These are phyloP conservation scores for Hemistola chrysoprasaria DNA, from an alignment of 2,888 invertebrate species.

Conservation along the genomic window DNA sequence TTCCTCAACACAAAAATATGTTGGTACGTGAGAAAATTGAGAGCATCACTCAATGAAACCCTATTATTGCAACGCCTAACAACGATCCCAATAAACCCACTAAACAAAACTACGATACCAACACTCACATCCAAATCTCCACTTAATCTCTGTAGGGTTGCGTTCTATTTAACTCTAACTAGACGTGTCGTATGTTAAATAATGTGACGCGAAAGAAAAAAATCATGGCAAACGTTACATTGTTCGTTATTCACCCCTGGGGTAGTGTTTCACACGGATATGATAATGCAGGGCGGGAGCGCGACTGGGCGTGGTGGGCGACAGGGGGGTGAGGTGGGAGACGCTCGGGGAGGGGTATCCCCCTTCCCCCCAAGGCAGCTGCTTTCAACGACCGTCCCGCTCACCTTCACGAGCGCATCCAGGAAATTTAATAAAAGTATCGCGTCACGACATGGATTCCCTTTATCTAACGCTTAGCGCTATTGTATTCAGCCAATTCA, in stretches of 20 bases:
- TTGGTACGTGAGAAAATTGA: constrained; percentile 10
- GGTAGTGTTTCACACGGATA: constrained; percentile 69
- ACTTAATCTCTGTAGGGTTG: constrained; percentile 62
- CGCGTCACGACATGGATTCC: constrained; percentile 44
- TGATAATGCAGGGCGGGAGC: constrained; percentile 53
- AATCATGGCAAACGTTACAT: constrained; percentile 64
- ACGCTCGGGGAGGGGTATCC: constrained; percentile 38
- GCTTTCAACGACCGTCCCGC: constrained; percentile 43
- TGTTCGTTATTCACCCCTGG: constrained; percentile 63
- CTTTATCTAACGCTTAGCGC: constrained; percentile 40
- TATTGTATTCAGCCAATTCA: constrained; percentile 24
- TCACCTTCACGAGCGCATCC: constrained; percentile 56
- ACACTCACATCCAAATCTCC: constrained; percentile 61
- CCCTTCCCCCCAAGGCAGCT: constrained; percentile 65
- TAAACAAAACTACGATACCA: constrained; percentile 43
- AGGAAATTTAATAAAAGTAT: constrained; percentile 60
- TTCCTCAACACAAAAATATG: constrained; percentile 2
- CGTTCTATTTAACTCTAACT: constrained; percentile 67
- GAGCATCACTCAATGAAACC: not conserved
- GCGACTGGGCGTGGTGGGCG: constrained; percentile 64
- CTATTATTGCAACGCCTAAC: not conserved
- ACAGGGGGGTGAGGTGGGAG: constrained; percentile 30
- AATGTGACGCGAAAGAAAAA: constrained; percentile 61
- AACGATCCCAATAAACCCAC: constrained; percentile 39
- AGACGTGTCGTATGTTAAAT: constrained; percentile 53